Percentiles rank a stretch among this genome's conserved stretches.
These are phyloP conservation scores for Halictus ligatus DNA, from an alignment of 2,888 invertebrate genomes.

Conservation along the genomic window DNA sequence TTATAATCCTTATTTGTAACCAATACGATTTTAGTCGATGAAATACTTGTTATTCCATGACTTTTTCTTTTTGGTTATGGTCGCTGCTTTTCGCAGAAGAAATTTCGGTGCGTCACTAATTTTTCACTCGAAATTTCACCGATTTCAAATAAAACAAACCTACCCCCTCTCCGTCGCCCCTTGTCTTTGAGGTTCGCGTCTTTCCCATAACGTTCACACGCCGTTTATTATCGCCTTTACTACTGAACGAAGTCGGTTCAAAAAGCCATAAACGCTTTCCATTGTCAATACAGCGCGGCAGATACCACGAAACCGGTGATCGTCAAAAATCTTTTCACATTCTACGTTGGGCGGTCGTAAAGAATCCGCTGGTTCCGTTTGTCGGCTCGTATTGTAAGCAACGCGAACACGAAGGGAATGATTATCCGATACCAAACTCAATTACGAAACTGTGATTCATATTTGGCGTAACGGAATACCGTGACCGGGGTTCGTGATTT, in stretches of 20 bases:
- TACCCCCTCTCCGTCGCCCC: too few species aligned
- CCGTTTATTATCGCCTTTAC: not conserved
- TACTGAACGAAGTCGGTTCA: not conserved
- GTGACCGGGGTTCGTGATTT: constrained; percentile 1
- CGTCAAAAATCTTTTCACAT: not conserved
- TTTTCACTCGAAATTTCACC: not conserved
- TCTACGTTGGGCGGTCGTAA: not conserved
- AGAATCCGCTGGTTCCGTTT: not conserved
- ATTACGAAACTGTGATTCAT: constrained; percentile 14
- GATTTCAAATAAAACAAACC: not conserved
- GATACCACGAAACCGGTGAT: not conserved
- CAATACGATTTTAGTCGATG: too few species aligned
- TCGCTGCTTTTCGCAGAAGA: too few species aligned
- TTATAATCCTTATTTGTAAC: too few species aligned
- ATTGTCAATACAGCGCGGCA: not conserved
- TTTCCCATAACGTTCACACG: not conserved
- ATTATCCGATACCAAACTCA: not conserved
- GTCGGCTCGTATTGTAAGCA: not conserved
- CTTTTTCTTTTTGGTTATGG: too few species aligned
- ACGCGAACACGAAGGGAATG: not conserved
- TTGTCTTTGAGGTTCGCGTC: not conserved
- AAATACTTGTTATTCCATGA: too few species aligned
- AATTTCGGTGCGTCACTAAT: too few species aligned
- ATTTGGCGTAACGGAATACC: constrained; percentile 6
- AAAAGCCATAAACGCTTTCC: not conserved